A percentile compares a stretch with the other conserved stretches of the same genome.
Conservation (phyloP, 2,113 vertebrate species). For the Stomatorhinus ivindoensis region DNA sequence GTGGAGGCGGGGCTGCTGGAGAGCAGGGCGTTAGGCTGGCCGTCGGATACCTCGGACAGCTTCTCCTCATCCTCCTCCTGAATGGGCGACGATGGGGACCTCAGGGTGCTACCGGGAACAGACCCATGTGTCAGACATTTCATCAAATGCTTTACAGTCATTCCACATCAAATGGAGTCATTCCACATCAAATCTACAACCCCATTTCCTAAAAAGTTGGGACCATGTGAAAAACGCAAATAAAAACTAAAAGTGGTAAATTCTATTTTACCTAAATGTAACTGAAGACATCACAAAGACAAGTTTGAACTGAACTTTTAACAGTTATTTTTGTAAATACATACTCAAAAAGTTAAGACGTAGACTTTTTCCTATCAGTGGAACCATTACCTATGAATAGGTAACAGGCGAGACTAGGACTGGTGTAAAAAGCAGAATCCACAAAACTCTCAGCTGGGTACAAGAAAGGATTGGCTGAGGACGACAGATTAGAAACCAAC, state of each 20-base stretch:
- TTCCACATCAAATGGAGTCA: neutral
- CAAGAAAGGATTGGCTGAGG: neutral
- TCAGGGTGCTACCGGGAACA: constrained; percentile 51
- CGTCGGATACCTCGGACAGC: constrained; percentile 58
- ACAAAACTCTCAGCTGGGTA: neutral
- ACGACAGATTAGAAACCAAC: neutral
- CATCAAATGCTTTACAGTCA: neutral
- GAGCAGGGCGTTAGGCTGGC: constrained; percentile 46
- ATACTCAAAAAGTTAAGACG: neutral
- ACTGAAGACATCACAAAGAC: neutral
- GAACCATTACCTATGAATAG: neutral
- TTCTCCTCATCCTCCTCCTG: constrained; percentile 75
- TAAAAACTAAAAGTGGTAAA: neutral
- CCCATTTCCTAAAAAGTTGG: neutral
- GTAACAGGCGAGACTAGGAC: neutral
- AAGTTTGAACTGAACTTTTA: neutral
- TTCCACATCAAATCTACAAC: neutral
- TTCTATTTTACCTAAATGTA: neutral
- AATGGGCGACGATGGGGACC: constrained; percentile 73
- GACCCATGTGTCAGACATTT: neutral
- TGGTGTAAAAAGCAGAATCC: neutral
- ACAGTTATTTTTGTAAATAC: neutral
- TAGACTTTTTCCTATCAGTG: neutral
- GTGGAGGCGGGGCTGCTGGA: constrained; percentile 43
- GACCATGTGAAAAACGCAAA: neutral